Conservation (phyloP, 2,888 invertebrate genomes). For the Drosophila nr. perissopoda region DNA sequence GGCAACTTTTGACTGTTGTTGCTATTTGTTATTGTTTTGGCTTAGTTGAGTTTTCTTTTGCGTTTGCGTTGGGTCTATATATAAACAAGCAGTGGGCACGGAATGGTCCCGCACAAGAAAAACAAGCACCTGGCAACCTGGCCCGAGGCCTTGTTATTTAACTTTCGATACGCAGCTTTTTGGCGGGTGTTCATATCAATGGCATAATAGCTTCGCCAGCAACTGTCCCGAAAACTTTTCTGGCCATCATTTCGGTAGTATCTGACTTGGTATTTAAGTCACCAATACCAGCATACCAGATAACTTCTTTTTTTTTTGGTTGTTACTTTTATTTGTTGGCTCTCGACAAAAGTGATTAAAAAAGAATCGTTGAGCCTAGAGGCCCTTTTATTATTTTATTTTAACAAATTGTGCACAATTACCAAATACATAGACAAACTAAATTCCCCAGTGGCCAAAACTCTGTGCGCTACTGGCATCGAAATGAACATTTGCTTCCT, state of each 20-base stretch:
- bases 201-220: conserved; percentile 24
- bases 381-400: conserved; percentile 45
- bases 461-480: conserved; percentile 3
- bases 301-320: not conserved
- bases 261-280: conserved; percentile 19
- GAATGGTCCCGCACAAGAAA: conserved; percentile 19
- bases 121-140: conserved; percentile 59
- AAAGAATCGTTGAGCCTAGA: conserved; percentile 41
- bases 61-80: conserved; percentile 68
- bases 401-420: conserved; percentile 64
- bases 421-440: conserved; percentile 43
- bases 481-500: conserved; percentile 8
- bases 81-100: conserved; percentile 60
- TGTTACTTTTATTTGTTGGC: conserved; percentile 34
- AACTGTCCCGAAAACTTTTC: conserved; percentile 39
- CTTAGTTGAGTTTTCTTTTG: conserved; percentile 73
- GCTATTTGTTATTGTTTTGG: conserved; percentile 57
- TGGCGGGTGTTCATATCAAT: conserved; percentile 59
- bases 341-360: conserved; percentile 69
- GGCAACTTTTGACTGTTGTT: conserved; percentile 54
- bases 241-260: conserved; percentile 1
- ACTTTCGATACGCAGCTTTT: conserved; percentile 71
- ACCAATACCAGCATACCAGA: conserved; percentile 7
- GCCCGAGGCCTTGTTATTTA: conserved; percentile 68
- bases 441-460: conserved; percentile 43